Evolutionary conservation across 2,113 vertebrate genomes (phyloP), one percentile per base, ranked within the genome.

Genomic region (Poicephalus meyeri): DNA sequence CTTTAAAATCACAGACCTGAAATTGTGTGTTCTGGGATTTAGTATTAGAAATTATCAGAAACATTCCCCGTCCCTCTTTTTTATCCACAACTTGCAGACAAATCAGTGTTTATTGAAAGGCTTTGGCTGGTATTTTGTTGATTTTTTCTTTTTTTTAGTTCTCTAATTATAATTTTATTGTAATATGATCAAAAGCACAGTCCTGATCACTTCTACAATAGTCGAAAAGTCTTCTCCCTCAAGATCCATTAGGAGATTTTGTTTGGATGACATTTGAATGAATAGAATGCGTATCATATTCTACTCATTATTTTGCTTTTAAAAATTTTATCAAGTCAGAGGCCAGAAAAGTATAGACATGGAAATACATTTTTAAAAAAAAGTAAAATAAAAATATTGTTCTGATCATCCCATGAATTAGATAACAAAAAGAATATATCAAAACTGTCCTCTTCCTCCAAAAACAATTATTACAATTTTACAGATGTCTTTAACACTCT

Each of bases 381-480:
- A n/a, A 9, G 16, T 6, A 14, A 23, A 31, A 42, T n/a, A 39
- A 60, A 42, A 17, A 35, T 19, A 2, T 31, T 52, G 3, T 56
- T 94, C 25, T 74, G 42, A n/a, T 91, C 47, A 90, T 84, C 7
- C 24, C 2, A 3, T 18, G 15, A 80, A 26, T 4, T 29, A 55
- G 7, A 7, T 52, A 80, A 53, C 49, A 24, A 19, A 70, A 72
- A 31, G 28, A 23, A 53, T 2, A 37, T 10, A 49, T 44, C 8
- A 60, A 55, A 78, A 29, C 16, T 84, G 18, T 56, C n/a, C 25
- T 82, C 33, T 87, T 88, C 26, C 47, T 78, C 55, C 11, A 61
- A 76, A 91, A 93, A 69, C 61, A 79, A 76, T 86, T 79, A 83
- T 81, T 55, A 86, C 50, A 77, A 26, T 65, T 90, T 93, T 91